phyloP scores from a whole-genome alignment of 2,888 invertebrate species.

The Tetragnatha montana region DNA sequence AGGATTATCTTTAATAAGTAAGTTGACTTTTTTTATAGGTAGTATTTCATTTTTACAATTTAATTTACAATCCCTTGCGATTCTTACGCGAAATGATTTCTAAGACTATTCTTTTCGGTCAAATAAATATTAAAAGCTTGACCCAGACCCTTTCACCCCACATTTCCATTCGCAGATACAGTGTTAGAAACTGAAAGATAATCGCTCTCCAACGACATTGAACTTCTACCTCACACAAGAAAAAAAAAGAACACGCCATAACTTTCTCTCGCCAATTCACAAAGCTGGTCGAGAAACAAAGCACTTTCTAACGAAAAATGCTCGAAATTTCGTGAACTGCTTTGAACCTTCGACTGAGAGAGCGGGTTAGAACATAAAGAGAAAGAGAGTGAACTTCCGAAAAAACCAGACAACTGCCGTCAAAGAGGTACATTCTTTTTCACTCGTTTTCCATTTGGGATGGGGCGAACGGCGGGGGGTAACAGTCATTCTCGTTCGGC shows the following conservation, averaged over 20 bases:
- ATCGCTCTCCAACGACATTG: not conserved
- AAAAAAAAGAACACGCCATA: not conserved
- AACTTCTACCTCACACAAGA: slow-evolving; percentile 16
- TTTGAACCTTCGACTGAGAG: slow-evolving; percentile 39
- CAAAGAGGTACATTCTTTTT: slow-evolving; percentile 24
- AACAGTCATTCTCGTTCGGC: slow-evolving; percentile 32
- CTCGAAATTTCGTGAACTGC: slow-evolving; percentile 48
- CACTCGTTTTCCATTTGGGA: slow-evolving; percentile 4
- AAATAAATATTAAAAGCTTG: too few relatives aligned
- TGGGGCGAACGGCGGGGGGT: not conserved
- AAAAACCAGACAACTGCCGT: slow-evolving; percentile 28
- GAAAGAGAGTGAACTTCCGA: slow-evolving; percentile 40
- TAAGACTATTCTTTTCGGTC: too few relatives aligned
- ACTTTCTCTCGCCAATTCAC: slow-evolving; percentile 37
- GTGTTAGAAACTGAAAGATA: not conserved
- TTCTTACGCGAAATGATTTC: too few relatives aligned
- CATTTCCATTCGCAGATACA: too few relatives aligned
- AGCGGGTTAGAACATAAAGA: slow-evolving; percentile 1
- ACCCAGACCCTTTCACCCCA: too few relatives aligned
- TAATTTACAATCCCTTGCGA: too few relatives aligned
- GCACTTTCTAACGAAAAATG: slow-evolving; percentile 7
- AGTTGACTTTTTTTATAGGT: too few relatives aligned
- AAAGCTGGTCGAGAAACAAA: slow-evolving; percentile 19
- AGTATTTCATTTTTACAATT: too few relatives aligned
- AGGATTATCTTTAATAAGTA: too few relatives aligned